Evolutionary conservation across 1,140 invertebrate genomes (phyloP), one percentile per base, ranked within the genome.

Genomic region (Drosophila subpulchrella): DNA sequence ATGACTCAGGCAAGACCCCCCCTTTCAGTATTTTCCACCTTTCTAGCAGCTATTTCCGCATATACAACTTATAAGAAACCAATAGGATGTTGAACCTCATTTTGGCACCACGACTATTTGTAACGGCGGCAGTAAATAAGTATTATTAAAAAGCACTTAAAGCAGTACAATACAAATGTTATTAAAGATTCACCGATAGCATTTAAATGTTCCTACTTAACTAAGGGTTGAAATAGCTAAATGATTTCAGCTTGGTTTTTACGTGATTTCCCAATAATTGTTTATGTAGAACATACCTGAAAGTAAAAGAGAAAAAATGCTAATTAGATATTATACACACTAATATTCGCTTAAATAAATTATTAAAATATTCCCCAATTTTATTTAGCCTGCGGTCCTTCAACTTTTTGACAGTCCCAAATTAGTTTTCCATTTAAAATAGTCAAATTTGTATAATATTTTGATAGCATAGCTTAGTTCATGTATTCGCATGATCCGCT

Each of bases 261-360:
- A 27, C 30, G 34, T 50, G 34, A 39, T 66, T 75, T 58, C 53
- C 73, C 66, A 58, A 30, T 48, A 15, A 44, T 50, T 62, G 1
- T 44, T 44, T 15, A 11, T 20, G 24, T 39, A 24, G 15, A 42
- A 86, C 78, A 50, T 88, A 86, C 82, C 82, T 86, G 79, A 38
- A 86, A 88, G 24, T 38, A 20, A 54, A 32, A 24, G 32, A 47
- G 50, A 30, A 47, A 50, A 59, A 48, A 41, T 20, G 1, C 3
- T 38, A 13, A 36, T 77, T 62, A 50, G 17, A 13, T 38, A 20
- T 17, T 8, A 17, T 34, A n/a, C 6, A 13, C 13, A 34, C 4
- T 6, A 17, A n/a, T 17, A 56, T 61, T 39, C 20, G 4, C 11
- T 56, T 12, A 30, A 10, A 17, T 8, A 38, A 15, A 10, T 12